phyloP scores from a whole-genome alignment of 2,797 vertebrate genomes.

The Poecile montanus region DNA sequence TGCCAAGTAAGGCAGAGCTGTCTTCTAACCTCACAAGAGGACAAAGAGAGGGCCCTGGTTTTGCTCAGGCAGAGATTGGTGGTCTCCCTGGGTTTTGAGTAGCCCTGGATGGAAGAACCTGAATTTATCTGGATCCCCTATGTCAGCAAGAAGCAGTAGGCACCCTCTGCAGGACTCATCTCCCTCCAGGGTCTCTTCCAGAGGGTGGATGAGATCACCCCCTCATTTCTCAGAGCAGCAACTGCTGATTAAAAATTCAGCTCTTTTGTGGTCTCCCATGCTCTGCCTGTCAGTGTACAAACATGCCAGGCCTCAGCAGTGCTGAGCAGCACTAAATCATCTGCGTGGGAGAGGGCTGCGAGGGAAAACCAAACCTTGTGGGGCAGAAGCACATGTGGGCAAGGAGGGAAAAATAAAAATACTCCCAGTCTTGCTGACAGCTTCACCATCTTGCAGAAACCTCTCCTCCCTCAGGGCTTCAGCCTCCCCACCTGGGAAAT shows the following conservation, averaged over 20 bases:
- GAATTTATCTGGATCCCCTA: background rate
- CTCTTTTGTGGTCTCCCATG: background rate
- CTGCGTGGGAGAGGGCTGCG: background rate
- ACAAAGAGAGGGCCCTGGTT: background rate
- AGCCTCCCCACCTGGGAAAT: background rate
- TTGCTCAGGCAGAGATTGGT: background rate
- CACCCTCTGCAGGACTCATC: background rate
- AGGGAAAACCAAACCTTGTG: background rate
- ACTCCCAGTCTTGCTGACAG: background rate
- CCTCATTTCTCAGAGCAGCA: slow-evolving; percentile 18
- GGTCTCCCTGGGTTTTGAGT: background rate
- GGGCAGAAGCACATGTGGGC: background rate
- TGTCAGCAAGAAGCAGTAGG: background rate
- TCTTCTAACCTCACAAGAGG: background rate
- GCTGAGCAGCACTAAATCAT: background rate
- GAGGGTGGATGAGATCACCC: background rate
- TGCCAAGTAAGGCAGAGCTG: background rate
- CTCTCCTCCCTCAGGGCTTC: background rate
- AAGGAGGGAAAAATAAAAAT: background rate
- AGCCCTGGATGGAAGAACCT: background rate
- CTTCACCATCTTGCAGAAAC: background rate
- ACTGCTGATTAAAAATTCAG: slow-evolving; percentile 4
- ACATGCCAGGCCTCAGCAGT: background rate
- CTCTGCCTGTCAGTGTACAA: background rate
- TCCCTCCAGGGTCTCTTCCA: background rate